phyloP scores from a whole-genome alignment of 2,888 invertebrate species.

The Dynastes tityus region DNA sequence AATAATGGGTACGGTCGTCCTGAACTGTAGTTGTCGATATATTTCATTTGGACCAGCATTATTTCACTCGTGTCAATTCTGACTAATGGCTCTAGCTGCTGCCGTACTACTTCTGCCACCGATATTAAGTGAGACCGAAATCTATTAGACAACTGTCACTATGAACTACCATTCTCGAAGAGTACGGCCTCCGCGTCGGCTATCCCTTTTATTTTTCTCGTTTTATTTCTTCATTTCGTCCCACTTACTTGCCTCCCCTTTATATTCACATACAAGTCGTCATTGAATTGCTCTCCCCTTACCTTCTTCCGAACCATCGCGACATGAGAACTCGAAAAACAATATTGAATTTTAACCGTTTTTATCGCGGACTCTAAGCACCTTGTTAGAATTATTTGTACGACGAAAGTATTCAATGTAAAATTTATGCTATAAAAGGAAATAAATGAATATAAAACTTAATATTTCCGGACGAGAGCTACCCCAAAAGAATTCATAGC shows the following conservation, averaged over 20 bases:
- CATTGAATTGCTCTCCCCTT: constrained; percentile 5
- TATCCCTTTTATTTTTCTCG: constrained; percentile 51
- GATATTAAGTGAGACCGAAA: constrained; percentile 67
- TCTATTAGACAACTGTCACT: constrained; percentile 67
- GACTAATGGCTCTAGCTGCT: constrained; percentile 66
- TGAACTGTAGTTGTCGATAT: constrained; percentile 65
- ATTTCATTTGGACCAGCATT: constrained; percentile 66
- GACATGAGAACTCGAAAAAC: neutral
- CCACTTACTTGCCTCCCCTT: constrained; percentile 3
- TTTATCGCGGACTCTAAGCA: neutral
- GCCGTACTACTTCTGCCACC: constrained; percentile 60
- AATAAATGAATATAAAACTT: too few species aligned
- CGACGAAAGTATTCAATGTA: neutral
- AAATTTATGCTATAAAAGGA: neutral
- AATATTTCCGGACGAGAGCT: too few species aligned
- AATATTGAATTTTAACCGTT: neutral
- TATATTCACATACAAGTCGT: neutral
- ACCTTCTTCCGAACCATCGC: neutral
- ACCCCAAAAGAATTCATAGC: too few species aligned
- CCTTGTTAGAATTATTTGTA: neutral
- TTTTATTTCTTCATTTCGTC: constrained; percentile 35
- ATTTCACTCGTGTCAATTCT: constrained; percentile 67
- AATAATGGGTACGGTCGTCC: constrained; percentile 61
- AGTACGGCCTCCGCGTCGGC: constrained; percentile 36
- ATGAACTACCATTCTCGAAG: constrained; percentile 49